A percentile compares a stretch with the other conserved stretches of the same genome.
phyloP scores from a whole-genome alignment of 2,113 vertebrate species.

The Ginglymostoma cirratum region DNA sequence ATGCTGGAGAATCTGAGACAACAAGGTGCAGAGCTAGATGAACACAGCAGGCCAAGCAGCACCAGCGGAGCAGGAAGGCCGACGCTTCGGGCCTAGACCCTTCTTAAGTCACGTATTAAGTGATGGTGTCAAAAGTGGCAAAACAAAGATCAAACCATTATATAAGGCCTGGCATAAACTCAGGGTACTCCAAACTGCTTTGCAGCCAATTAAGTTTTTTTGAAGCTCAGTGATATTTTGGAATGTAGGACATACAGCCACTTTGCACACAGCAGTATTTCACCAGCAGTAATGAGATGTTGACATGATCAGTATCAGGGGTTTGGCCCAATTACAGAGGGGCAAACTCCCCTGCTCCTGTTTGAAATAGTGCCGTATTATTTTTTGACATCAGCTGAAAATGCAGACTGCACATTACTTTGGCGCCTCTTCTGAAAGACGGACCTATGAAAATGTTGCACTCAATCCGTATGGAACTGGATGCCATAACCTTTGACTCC shows the following conservation, averaged over 20 bases:
- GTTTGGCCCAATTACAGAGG: neutral
- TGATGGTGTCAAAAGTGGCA: neutral
- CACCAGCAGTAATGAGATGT: too few species aligned
- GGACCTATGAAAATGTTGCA: neutral
- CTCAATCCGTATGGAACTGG: neutral
- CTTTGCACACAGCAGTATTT: too few species aligned
- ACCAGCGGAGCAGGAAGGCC: too few species aligned
- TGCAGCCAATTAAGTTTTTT: neutral
- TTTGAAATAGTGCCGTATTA: neutral
- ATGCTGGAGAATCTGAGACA: too few species aligned
- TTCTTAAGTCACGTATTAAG: neutral
- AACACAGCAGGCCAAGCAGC: too few species aligned
- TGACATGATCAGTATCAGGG: too few species aligned
- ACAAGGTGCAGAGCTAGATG: too few species aligned
- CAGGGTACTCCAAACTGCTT: neutral
- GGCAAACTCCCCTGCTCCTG: neutral
- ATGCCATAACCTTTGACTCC: neutral
- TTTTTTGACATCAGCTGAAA: neutral
- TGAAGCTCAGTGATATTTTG: too few species aligned
- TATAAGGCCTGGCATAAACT: neutral
- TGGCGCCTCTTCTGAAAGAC: neutral
- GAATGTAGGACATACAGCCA: too few species aligned
- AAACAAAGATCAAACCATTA: neutral
- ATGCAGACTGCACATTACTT: neutral
- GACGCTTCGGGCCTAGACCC: too few species aligned